Evolutionary conservation across 2,797 vertebrate species (phyloP).

Genomic region (Macropodus opercularis): DNA sequence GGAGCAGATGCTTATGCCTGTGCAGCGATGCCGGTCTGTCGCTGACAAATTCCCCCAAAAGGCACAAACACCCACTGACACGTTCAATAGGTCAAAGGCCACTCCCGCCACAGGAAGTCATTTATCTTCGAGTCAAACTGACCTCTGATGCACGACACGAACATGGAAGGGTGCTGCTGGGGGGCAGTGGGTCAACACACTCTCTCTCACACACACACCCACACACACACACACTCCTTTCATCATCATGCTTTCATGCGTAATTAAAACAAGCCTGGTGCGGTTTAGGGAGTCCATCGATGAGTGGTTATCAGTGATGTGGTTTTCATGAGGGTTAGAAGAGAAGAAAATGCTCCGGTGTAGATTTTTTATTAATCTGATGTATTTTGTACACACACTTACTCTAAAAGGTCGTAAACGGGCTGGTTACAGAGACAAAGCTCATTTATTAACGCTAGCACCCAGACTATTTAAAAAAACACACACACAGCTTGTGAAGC

Average conservation of each 20-base stretch:
- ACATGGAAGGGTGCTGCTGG: conserved; percentile 19
- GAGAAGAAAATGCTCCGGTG: background rate
- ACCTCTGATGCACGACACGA: conserved; percentile 32
- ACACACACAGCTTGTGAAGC: background rate
- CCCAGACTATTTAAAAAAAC: background rate
- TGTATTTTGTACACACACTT: background rate
- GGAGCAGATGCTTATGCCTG: conserved; percentile 13
- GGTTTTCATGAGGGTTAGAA: conserved; percentile 27
- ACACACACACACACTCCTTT: conserved; percentile 24
- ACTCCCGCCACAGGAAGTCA: conserved; percentile 59
- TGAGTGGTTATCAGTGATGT: conserved; percentile 49
- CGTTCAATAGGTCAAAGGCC: conserved; percentile 39
- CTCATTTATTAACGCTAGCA: conserved; percentile 12
- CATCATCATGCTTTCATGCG: conserved; percentile 40
- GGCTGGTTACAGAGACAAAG: background rate
- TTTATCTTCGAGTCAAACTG: conserved; percentile 52
- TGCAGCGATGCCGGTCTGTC: conserved; percentile 6
- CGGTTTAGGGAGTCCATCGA: conserved; percentile 52
- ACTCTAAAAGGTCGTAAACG: conserved; percentile 14
- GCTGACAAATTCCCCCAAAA: conserved; percentile 23
- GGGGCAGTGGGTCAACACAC: conserved; percentile 38
- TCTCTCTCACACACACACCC: conserved; percentile 16
- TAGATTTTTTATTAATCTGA: background rate
- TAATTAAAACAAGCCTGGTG: conserved; percentile 70
- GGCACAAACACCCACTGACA: conserved; percentile 30